Evolutionary conservation across 2,113 vertebrate species (phyloP), one percentile per base, ranked within the genome.

Genomic region (Apeltes quadracus): DNA sequence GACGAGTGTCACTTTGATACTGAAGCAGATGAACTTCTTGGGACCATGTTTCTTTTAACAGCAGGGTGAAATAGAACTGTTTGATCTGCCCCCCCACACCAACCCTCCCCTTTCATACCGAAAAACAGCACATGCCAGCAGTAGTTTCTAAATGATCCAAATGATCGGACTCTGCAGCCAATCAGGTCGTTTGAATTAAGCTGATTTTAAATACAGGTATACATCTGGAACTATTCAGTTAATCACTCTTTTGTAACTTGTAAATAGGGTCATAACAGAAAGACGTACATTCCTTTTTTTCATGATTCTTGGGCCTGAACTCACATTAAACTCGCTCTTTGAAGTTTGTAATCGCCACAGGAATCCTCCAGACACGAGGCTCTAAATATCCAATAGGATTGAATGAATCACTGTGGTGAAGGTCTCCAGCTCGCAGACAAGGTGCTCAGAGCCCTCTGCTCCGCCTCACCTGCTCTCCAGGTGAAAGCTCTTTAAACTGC

Each of bases 331-430:
- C 50, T 53, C 53, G 29, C 25, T 62, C 75, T 84, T 77, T 86
- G 70, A 82, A 72, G 63, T 75, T 51, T 76, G 13, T 69, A 67
- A 70, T 80, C 78, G 44, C 32, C 8, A 23, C 56, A 51, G 50
- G 71, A 72, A 25, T 22, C 3, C 3, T 51, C 44, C 56, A 72
- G 70, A 50, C 46, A 67, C 75, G 55, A 65, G 76, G 61, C 61
- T 66, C 55, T 73, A 80, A 80, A 86, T 80, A 80, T 67, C 50
- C 61, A 72, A 72, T 43, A 2, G 56, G 54, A 63, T 56, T 66
- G 70, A 82, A n/a, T n/a, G n/a, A n/a, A n/a, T n/a, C n/a, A n/a
- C n/a, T n/a, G n/a, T n/a, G n/a, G n/a, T n/a, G n/a, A n/a, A n/a
- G n/a, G n/a, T n/a, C n/a, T 59, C 15, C 23, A 58, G 54, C 54